Percentiles rank a stretch among this genome's conserved stretches.
Conservation (phyloP, 2,888 invertebrate genomes). For the Synergus japonicus region DNA sequence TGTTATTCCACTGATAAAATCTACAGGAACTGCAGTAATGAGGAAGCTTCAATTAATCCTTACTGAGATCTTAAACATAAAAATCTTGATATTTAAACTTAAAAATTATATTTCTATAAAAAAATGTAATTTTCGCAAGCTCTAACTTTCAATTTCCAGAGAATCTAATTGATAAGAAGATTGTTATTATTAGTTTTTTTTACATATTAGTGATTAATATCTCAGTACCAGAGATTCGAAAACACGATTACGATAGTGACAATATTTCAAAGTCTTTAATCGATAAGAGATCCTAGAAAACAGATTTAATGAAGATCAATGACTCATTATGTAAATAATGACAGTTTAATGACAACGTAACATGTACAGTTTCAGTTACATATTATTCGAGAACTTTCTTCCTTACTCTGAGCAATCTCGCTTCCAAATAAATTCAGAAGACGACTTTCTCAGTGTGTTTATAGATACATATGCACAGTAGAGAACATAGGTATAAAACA, state of each 20-base stretch:
- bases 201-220: neutral
- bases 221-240: neutral
- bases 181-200: neutral
- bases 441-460: conserved; percentile 31
- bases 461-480: conserved; percentile 32
- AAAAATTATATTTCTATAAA: neutral
- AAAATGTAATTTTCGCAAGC: neutral
- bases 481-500: conserved; percentile 33
- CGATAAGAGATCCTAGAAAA: conserved; percentile 1
- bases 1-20: conserved; percentile 47
- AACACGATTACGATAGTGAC: neutral
- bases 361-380: conserved; percentile 64
- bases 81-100: too few species aligned
- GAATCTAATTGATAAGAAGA: neutral
- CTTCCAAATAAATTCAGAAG: conserved; percentile 1
- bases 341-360: conserved; percentile 72
- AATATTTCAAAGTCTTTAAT: neutral
- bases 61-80: neutral
- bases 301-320: neutral
- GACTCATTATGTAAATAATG: conserved; percentile 67
- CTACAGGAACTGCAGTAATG: conserved; percentile 48
- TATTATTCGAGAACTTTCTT: conserved; percentile 41
- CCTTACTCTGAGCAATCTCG: conserved; percentile 27
- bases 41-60: conserved; percentile 46
- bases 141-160: neutral